Percentiles rank a stretch among this genome's conserved stretches.
Conservation (phyloP, 2,797 vertebrate species). For the Lemur catta region DNA sequence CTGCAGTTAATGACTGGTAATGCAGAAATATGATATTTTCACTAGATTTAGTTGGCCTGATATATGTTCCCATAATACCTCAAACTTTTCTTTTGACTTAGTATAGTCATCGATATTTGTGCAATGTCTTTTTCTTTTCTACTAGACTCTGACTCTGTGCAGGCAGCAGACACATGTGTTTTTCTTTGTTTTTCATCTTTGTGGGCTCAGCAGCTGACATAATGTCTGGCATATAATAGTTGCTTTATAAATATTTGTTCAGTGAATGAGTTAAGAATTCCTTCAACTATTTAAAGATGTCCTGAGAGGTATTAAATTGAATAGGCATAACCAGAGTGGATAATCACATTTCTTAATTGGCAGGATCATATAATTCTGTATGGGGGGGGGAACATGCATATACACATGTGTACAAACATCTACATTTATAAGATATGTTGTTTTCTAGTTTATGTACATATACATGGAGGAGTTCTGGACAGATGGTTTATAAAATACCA, state of each 20-base stretch:
- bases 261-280: not conserved
- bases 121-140: not conserved
- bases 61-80: not conserved
- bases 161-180: not conserved
- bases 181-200: not conserved
- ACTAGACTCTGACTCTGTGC: not conserved
- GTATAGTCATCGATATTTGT: not conserved
- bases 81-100: not conserved
- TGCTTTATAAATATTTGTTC: conserved; percentile 11
- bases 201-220: not conserved
- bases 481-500: conserved; percentile 61
- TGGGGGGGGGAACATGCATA: not conserved
- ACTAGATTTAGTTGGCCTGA: not conserved
- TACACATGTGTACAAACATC: not conserved
- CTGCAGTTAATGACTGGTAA: not conserved
- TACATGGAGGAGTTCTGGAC: conserved; percentile 35
- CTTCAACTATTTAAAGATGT: not conserved
- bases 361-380: not conserved
- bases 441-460: not conserved
- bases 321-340: not conserved
- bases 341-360: not conserved
- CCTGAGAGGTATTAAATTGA: not conserved
- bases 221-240: not conserved
- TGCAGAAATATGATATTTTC: not conserved
- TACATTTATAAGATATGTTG: not conserved